Evolutionary conservation across 2,888 invertebrate species (phyloP), one percentile per base, ranked within the genome.

Genomic region (Panopea generosa): DNA sequence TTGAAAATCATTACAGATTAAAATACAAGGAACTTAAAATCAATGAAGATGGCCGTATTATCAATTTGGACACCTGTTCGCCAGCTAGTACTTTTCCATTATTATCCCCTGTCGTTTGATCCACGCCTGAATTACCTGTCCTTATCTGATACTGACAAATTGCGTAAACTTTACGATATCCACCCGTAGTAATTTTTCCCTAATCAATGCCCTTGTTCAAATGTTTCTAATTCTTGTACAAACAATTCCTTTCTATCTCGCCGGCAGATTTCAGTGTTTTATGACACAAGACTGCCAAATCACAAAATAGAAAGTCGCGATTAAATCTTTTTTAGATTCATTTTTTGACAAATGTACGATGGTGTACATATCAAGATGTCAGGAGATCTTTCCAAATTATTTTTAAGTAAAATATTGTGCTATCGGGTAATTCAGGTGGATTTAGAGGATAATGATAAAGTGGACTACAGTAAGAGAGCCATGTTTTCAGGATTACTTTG

Each of bases 361-460:
- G 59, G 60, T 38, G 63, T 55, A 71, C 71, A 40, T 71, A 75
- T 71, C 70, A 49, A 52, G 61, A 72, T 72, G 68, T 77, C 77
- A 65, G 26, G 24, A 68, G 77, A 81, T 81, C 74, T 52, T 27
- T 33, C 33, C 77, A 81, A 77, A 81, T 81, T 81, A 81, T 75
- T 68, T 81, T 81, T 71, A 77, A 77, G 81, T 81, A 77, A 75
- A 81, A 81, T 81, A 72, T 73, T 81, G 81, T 81, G 81, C 77
- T 72, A 73, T 75, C 70, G 47, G 60, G 62, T 77, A 77, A 77
- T 74, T 81, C 81, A 47, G 18, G 16, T 11, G 72, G 81, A 81
- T 81, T 77, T 77, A 71, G 22, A 4, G 81, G 77, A 77, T 81
- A 45, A 55, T 68, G 77, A 81, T 77, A 77, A 81, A 81, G 81